Percentiles rank a stretch among this genome's conserved stretches.
Evolutionary conservation across 64 coral and sea anemone genomes (phyloP).

Genomic region (Porites australiensis): DNA sequence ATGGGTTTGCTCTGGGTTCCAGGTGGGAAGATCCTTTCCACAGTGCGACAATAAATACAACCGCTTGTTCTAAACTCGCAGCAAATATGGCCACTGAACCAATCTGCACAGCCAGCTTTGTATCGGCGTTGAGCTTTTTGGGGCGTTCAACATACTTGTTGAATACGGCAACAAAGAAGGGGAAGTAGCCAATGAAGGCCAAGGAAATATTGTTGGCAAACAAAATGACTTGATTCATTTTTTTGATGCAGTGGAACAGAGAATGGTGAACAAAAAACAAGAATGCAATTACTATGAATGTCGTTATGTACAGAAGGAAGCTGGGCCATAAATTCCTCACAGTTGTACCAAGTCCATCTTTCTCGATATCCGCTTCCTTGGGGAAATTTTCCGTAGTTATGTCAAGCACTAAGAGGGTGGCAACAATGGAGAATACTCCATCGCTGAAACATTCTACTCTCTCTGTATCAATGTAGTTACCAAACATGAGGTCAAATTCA

Average conservation of each 20-base stretch:
- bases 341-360: conserved; percentile 74
- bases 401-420: conserved; percentile 94
- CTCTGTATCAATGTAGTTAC: conserved; percentile 93
- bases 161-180: conserved; percentile 81
- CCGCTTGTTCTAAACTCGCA: conserved; percentile 77
- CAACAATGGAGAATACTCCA: conserved; percentile 96
- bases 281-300: conserved; percentile 85
- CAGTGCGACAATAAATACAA: conserved; percentile 85
- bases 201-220: conserved; percentile 95
- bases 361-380: conserved; percentile 41
- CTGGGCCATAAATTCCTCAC: conserved; percentile 80
- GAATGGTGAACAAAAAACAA: conserved; percentile 98
- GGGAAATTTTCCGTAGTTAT: conserved; percentile 91
- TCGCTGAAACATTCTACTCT: conserved; percentile 97
- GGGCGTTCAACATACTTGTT: conserved; percentile 77
- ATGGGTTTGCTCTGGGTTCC: conserved; percentile 65
- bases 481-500: conserved; percentile 96
- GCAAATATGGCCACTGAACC: conserved; percentile 70
- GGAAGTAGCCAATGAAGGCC: conserved; percentile 82
- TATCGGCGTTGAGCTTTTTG: conserved; percentile 8
- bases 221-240: conserved; percentile 95
- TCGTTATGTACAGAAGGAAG: conserved; percentile 82
- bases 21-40: conserved; percentile 64
- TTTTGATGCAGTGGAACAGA: conserved; percentile 93
- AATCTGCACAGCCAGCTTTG: conserved; percentile 79